Percentiles rank a stretch among this genome's conserved stretches.
These are phyloP conservation scores for Megastigmus dorsalis DNA, from an alignment of 2,888 invertebrate genomes.

Conservation along the genomic window DNA sequence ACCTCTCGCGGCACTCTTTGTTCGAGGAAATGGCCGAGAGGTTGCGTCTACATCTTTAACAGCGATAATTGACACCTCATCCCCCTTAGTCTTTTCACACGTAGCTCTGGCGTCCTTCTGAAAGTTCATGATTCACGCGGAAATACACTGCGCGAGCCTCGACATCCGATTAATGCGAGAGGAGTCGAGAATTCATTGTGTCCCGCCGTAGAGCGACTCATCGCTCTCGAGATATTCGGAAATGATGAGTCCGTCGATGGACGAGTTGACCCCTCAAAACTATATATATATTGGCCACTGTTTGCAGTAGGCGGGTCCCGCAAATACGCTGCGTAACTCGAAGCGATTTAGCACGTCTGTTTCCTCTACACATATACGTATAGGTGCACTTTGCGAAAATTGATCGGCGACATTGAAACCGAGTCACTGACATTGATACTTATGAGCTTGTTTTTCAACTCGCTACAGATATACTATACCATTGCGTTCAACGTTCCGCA, in stretches of 20 bases:
- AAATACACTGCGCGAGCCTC: neutral
- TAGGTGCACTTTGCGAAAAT: neutral
- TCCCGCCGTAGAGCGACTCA: too few species aligned
- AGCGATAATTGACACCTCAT: constrained; percentile 35
- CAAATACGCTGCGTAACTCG: neutral
- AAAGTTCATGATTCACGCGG: neutral
- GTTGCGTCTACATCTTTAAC: neutral
- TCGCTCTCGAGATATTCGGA: too few species aligned
- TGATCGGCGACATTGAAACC: constrained; percentile 28
- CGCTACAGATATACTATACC: too few species aligned
- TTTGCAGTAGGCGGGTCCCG: too few species aligned
- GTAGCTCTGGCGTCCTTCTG: neutral
- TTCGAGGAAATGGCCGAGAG: constrained; percentile 10
- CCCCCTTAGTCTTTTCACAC: constrained; percentile 3
- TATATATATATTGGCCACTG: too few species aligned
- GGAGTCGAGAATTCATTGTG: too few species aligned
- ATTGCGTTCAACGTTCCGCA: too few species aligned
- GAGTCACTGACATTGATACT: constrained; percentile 19
- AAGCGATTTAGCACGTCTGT: constrained; percentile 23
- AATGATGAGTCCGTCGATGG: too few species aligned
- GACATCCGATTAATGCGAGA: neutral
- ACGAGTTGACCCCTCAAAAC: too few species aligned
- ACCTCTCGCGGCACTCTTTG: neutral
- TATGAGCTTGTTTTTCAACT: too few species aligned
- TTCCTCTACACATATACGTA: too few species aligned